Evolutionary conservation across 1,140 invertebrate genomes (phyloP), one percentile per base, ranked within the genome.

Genomic region (Sycophaga agraensis): DNA sequence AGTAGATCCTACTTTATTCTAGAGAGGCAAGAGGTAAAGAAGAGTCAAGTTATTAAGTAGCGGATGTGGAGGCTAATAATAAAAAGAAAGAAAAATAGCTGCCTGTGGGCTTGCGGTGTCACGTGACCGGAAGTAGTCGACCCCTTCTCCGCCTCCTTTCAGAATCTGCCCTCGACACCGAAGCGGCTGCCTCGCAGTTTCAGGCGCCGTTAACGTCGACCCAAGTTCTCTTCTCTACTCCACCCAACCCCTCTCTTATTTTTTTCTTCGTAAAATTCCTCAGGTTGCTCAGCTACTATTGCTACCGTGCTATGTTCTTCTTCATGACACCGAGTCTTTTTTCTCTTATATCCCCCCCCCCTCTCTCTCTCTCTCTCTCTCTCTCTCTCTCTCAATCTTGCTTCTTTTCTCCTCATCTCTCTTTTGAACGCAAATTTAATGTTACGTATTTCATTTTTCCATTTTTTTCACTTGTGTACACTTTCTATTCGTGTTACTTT

Each of bases 81-180:
- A 80, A 80, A 73, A 79, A 80, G 74, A 79, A 76, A 79, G 76
- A 77, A 77, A 80, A 79, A 78, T 79, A 76, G 76, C 71, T 73
- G 76, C 66, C 74, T 74, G 71, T 72, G 73, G 73, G 70, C 68
- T 46, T 70, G 66, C 69, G 71, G 67, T 75, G 74, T 79, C 79
- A 80, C 77, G 77, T 79, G 79, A 81, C 77, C 78, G 79, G 79
- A 81, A 79, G 77, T 78, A 72, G 70, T 69, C 69, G 66, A 66
- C 63, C 64, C 66, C 71, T 69, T 68, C 68, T 69, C 66, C 63
- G 37, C 61, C 54, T 60, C 64, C 64, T 63, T 64, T 70, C 66
- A 65, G 57, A 49, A 46, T 12, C 46, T 50, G 45, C 31, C 50
- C 11, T 12, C 9, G 16, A 11, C 28, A 31, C 22, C 34, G n/a